Percentiles rank a stretch among this genome's conserved stretches.
phyloP scores from a whole-genome alignment of 1,140 invertebrate genomes.

The Drosophila lacteicornis region DNA sequence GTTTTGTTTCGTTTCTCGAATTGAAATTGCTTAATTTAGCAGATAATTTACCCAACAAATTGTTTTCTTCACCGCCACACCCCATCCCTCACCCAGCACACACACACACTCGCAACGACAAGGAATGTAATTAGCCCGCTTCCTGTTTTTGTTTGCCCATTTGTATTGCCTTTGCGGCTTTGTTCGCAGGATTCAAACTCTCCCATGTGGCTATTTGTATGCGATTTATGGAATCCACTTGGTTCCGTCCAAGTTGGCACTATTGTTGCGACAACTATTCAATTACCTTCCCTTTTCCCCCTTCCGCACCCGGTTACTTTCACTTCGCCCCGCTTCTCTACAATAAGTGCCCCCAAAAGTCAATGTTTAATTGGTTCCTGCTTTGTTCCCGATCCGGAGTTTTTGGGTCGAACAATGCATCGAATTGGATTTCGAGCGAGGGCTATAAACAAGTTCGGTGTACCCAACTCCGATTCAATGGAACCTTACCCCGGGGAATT shows the following conservation, averaged over 20 bases:
- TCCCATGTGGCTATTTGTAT: slow-evolving; percentile 58
- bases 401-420: slow-evolving; percentile 26
- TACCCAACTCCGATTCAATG: slow-evolving; percentile 3
- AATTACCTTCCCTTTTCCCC: slow-evolving; percentile 28
- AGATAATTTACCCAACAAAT: slow-evolving; percentile 64
- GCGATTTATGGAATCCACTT: slow-evolving; percentile 54
- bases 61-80: slow-evolving; percentile 40
- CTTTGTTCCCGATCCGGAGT: slow-evolving; percentile 7
- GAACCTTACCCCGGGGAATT: background rate
- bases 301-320: slow-evolving; percentile 6
- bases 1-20: slow-evolving; percentile 51
- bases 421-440: slow-evolving; percentile 10
- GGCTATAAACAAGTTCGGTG: slow-evolving; percentile 5
- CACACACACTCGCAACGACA: background rate
- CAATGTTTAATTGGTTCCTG: slow-evolving; percentile 39
- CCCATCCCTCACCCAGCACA: background rate
- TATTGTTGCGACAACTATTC: slow-evolving; percentile 54
- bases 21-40: slow-evolving; percentile 67
- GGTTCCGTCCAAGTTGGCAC: slow-evolving; percentile 37
- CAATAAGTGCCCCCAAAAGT: slow-evolving; percentile 28
- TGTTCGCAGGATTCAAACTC: slow-evolving; percentile 48
- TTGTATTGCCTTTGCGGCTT: slow-evolving; percentile 47
- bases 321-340: background rate
- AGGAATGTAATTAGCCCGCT: slow-evolving; percentile 57
- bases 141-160: slow-evolving; percentile 53